A percentile compares a stretch with the other conserved stretches of the same genome.
These are phyloP conservation scores for Papilio elwesi DNA, from an alignment of 2,888 invertebrate species.

Conservation along the genomic window DNA sequence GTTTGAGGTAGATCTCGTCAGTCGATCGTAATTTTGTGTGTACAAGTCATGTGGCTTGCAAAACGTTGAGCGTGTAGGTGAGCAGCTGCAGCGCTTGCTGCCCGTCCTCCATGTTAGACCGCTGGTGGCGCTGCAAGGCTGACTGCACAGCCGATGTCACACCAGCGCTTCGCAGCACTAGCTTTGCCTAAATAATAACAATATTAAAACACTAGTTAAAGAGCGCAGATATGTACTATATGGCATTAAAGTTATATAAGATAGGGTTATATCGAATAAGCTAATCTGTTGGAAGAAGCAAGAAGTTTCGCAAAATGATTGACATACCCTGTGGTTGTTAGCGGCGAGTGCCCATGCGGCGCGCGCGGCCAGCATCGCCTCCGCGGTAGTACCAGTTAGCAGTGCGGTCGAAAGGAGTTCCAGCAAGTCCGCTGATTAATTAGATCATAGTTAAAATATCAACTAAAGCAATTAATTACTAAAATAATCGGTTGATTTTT, in stretches of 20 bases:
- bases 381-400: slow-evolving; percentile 65
- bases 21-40: too few species aligned
- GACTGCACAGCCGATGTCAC: slow-evolving; percentile 65
- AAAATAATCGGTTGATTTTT: too few species aligned
- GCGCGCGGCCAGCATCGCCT: slow-evolving; percentile 73
- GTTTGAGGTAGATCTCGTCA: too few species aligned
- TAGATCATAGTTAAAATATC: slow-evolving; percentile 12
- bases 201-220: too few species aligned
- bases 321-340: slow-evolving; percentile 86
- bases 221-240: not conserved
- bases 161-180: slow-evolving; percentile 71
- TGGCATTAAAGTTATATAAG: not conserved
- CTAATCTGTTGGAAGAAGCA: too few species aligned
- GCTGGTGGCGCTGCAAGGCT: slow-evolving; percentile 60
- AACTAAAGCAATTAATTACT: not conserved
- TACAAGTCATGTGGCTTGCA: slow-evolving; percentile 62
- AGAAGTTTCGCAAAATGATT: too few species aligned
- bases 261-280: too few species aligned
- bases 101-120: slow-evolving; percentile 48
- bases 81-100: slow-evolving; percentile 69
- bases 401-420: slow-evolving; percentile 68
- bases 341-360: slow-evolving; percentile 88
- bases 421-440: slow-evolving; percentile 65
- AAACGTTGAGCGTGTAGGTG: slow-evolving; percentile 68
- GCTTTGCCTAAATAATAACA: slow-evolving; percentile 63